A percentile compares a stretch with the other conserved stretches of the same genome.
Evolutionary conservation across 1,140 invertebrate species (phyloP).

Genomic region (Diabrotica virgifera): DNA sequence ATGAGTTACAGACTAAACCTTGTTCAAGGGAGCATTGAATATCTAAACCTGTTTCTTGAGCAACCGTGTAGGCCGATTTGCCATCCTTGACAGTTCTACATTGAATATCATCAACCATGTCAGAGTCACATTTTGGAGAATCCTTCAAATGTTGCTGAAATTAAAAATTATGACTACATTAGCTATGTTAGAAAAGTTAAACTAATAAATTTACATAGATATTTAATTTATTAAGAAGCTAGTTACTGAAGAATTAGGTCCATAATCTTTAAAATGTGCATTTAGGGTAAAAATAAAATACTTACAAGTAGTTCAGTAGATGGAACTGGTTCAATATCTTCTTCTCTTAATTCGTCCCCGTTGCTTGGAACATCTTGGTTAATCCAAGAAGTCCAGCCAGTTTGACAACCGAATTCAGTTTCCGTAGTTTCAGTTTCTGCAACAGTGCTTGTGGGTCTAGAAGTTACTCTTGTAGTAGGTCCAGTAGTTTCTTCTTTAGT

Average conservation of each 20-base stretch:
- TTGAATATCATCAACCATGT: slow-evolving; percentile 68
- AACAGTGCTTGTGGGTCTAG: background rate
- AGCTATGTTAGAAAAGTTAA: too few relatives aligned
- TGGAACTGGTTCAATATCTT: slow-evolving; percentile 64
- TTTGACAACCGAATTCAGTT: slow-evolving; percentile 3
- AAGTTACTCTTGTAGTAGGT: too few relatives aligned
- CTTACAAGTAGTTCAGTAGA: slow-evolving; percentile 52
- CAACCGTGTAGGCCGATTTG: slow-evolving; percentile 51
- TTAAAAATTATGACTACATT: too few relatives aligned
- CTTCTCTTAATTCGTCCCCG: slow-evolving; percentile 39
- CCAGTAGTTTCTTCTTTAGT: too few relatives aligned
- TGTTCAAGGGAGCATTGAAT: slow-evolving; percentile 70
- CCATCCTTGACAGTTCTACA: slow-evolving; percentile 61
- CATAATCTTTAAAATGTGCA: too few relatives aligned
- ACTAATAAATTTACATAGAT: too few relatives aligned
- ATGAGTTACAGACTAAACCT: slow-evolving; percentile 63
- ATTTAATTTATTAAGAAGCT: too few relatives aligned
- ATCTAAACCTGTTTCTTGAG: slow-evolving; percentile 68
- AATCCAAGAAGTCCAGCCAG: slow-evolving; percentile 75
- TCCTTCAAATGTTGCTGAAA: slow-evolving; percentile 44
- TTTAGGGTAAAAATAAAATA: background rate
- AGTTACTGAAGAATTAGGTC: too few relatives aligned
- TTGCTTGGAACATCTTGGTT: slow-evolving; percentile 53
- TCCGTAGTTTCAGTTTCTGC: too few relatives aligned
- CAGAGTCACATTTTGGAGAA: slow-evolving; percentile 54